Evolutionary conservation across 2,113 vertebrate species (phyloP).

Genomic region (Sisor rabdophorus): DNA sequence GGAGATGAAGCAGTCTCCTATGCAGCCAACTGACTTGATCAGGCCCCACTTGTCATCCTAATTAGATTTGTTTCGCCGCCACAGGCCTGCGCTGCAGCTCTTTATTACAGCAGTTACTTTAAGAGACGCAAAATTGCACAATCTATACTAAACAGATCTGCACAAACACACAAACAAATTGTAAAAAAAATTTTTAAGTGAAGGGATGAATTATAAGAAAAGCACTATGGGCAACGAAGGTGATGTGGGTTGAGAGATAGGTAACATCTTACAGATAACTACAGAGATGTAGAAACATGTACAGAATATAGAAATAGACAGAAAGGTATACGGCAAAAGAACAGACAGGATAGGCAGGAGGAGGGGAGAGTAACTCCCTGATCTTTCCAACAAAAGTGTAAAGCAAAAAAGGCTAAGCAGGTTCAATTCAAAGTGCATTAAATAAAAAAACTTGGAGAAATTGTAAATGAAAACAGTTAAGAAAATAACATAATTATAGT

Average conservation of each 20-base stretch:
- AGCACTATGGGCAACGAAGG: not conserved
- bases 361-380: not conserved
- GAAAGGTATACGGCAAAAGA: not conserved
- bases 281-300: not conserved
- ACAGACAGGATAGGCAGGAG: not conserved
- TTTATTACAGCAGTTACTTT: constrained; percentile 44
- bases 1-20: constrained; percentile 34
- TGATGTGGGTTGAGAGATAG: constrained; percentile 6
- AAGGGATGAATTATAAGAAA: not conserved
- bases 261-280: not conserved
- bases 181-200: not conserved
- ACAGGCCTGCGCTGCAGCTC: constrained; percentile 20
- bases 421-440: too few species aligned
- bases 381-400: constrained; percentile 19
- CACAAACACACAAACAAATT: constrained; percentile 28
- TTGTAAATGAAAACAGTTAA: too few species aligned
- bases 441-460: too few species aligned
- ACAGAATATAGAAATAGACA: not conserved
- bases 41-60: constrained; percentile 36
- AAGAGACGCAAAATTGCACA: constrained; percentile 18
- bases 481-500: too few species aligned
- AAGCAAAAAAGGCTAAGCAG: not conserved
- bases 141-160: constrained; percentile 42
- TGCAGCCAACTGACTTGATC: constrained; percentile 28
- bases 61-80: constrained; percentile 45